Evolutionary conservation across 1,140 invertebrate genomes (phyloP).

Genomic region (Anastrepha obliqua): DNA sequence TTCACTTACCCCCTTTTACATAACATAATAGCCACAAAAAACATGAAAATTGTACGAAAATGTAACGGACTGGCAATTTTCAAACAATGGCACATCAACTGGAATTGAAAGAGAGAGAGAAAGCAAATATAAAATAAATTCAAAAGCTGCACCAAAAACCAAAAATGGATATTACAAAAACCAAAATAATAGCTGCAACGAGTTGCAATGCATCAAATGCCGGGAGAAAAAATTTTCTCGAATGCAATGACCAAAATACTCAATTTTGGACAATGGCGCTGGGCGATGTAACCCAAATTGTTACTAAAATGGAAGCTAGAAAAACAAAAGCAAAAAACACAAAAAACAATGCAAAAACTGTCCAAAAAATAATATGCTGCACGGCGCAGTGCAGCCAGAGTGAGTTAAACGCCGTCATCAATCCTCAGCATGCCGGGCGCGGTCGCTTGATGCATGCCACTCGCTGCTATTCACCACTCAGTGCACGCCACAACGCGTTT

Average conservation of each 20-base stretch:
- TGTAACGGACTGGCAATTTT: no score
- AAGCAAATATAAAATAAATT: background rate
- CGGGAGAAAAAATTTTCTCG: background rate
- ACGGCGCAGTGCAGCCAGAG: background rate
- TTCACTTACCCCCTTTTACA: no score
- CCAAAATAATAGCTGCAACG: conserved; percentile 42
- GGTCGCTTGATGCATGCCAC: conserved; percentile 50
- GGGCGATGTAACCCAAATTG: conserved; percentile 11
- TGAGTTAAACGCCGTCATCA: conserved; percentile 43
- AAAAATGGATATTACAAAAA: conserved; percentile 28
- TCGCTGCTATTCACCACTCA: conserved; percentile 27
- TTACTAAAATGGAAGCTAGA: conserved; percentile 8
- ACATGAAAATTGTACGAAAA: no score
- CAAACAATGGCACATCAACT: background rate
- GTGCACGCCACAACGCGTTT: conserved; percentile 21
- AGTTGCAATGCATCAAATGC: conserved; percentile 44
- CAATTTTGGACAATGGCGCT: background rate
- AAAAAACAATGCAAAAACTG: background rate
- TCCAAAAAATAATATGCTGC: no score
- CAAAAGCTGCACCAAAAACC: background rate
- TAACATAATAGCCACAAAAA: no score
- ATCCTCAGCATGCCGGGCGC: conserved; percentile 11
- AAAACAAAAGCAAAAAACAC: background rate
- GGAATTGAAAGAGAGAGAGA: background rate
- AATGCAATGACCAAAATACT: conserved; percentile 36